phyloP scores from a whole-genome alignment of 2,888 invertebrate genomes.

The Hirudinaria manillensis region DNA sequence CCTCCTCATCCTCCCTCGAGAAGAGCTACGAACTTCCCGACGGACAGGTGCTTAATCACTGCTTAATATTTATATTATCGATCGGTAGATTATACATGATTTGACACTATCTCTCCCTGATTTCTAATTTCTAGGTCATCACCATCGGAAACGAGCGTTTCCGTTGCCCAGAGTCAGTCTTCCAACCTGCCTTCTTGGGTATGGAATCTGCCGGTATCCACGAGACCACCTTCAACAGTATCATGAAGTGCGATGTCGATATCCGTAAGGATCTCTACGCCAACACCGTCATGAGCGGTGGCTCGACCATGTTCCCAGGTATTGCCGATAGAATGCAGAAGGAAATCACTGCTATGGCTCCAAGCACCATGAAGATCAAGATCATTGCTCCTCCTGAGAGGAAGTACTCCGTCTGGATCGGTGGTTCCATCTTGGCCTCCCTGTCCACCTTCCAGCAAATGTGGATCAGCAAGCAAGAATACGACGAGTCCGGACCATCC shows the following conservation, averaged over 20 bases:
- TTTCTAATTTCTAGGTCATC: constrained; percentile 43
- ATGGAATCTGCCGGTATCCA: constrained; percentile 46
- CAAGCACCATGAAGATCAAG: constrained; percentile 64
- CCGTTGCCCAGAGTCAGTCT: constrained; percentile 48
- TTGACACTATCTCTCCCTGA: background rate
- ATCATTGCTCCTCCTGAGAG: constrained; percentile 87
- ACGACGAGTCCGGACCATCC: constrained; percentile 90
- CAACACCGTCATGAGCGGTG: constrained; percentile 74
- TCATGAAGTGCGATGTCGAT: constrained; percentile 53
- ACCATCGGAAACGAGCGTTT: constrained; percentile 50
- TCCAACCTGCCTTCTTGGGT: constrained; percentile 52
- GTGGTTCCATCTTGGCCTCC: constrained; percentile 89
- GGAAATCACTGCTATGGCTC: constrained; percentile 80
- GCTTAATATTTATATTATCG: background rate
- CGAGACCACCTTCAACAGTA: constrained; percentile 47
- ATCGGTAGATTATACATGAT: no score
- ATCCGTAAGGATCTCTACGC: constrained; percentile 56
- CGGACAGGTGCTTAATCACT: constrained; percentile 38
- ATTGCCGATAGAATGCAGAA: constrained; percentile 96
- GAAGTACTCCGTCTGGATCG: constrained; percentile 97
- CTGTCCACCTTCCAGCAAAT: constrained; percentile 83
- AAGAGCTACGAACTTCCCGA: constrained; percentile 66
- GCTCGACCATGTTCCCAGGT: constrained; percentile 93
- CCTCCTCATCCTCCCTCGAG: constrained; percentile 80
- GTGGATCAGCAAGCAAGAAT: constrained; percentile 95